Evolutionary conservation across 2,797 vertebrate genomes (phyloP).

Genomic region (Cirrhinus molitorella): DNA sequence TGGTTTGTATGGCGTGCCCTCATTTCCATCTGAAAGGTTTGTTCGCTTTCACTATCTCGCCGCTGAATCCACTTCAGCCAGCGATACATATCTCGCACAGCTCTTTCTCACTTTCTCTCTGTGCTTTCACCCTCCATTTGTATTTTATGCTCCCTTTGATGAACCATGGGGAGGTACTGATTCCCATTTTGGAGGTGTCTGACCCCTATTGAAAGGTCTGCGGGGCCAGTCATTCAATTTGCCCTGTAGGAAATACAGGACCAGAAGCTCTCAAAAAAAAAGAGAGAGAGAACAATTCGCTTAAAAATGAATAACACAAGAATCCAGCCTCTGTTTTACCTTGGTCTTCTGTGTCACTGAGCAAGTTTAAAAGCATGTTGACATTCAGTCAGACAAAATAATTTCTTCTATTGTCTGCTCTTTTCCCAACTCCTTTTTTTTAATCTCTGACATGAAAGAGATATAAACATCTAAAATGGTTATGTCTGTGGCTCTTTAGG

Average conservation of each 20-base stretch:
- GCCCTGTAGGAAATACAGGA: slow-evolving; percentile 46
- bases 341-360: slow-evolving; percentile 12
- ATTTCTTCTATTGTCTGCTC: slow-evolving; percentile 8
- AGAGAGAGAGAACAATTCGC: neutral
- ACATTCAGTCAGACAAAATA: slow-evolving; percentile 24
- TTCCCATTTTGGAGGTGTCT: slow-evolving; percentile 56
- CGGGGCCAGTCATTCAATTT: slow-evolving; percentile 48
- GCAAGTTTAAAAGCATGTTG: slow-evolving; percentile 30
- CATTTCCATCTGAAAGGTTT: slow-evolving; percentile 69
- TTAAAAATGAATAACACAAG: slow-evolving; percentile 37
- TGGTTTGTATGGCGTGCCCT: slow-evolving; percentile 61
- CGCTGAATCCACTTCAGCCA: slow-evolving; percentile 48
- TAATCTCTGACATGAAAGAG: slow-evolving; percentile 34
- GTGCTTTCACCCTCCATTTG: slow-evolving; percentile 45
- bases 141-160: slow-evolving; percentile 49
- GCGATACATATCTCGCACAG: slow-evolving; percentile 54
- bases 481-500: slow-evolving; percentile 31
- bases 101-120: slow-evolving; percentile 31
- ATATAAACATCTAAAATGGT: slow-evolving; percentile 23
- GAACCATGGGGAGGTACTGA: slow-evolving; percentile 45
- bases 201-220: slow-evolving; percentile 55
- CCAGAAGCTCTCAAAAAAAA: neutral
- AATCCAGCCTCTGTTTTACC: slow-evolving; percentile 26
- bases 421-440: slow-evolving; percentile 7
- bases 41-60: slow-evolving; percentile 54